Conservation (phyloP, 2,797 vertebrate species). For the Falco biarmicus region DNA sequence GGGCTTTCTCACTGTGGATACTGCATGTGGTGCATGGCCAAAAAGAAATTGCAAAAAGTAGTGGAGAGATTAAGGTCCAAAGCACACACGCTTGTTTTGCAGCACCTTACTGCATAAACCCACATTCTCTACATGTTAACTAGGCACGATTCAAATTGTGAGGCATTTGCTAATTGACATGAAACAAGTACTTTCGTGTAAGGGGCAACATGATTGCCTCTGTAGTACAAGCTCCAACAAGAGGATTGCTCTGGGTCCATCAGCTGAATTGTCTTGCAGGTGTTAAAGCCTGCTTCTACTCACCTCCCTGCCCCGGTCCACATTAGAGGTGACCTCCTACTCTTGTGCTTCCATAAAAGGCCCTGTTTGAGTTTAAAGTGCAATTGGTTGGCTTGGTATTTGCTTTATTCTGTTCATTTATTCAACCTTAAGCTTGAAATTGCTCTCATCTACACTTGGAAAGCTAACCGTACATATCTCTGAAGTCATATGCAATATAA, state of each 20-base stretch:
- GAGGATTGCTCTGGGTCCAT: not conserved
- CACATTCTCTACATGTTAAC: not conserved
- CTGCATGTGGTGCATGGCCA: not conserved
- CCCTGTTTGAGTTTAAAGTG: not conserved
- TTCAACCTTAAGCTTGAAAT: not conserved
- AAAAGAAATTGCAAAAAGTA: not conserved
- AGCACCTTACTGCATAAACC: not conserved
- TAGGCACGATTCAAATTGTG: not conserved
- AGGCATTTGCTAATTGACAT: not conserved
- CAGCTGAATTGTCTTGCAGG: not conserved
- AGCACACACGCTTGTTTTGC: not conserved
- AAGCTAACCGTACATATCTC: not conserved
- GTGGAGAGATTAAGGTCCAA: not conserved
- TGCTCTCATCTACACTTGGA: not conserved
- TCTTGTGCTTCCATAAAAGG: not conserved
- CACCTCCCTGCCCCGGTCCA: not conserved
- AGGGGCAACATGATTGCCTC: not conserved
- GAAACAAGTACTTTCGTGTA: not conserved
- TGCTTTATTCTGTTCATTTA: not conserved
- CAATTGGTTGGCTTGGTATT: not conserved
- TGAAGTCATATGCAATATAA: not conserved
- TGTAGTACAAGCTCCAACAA: not conserved
- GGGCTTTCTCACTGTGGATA: not conserved
- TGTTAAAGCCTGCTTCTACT: not conserved
- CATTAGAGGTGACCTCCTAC: not conserved